These are phyloP conservation scores for Lepidostoma basale DNA, from an alignment of 1,140 invertebrate genomes.

Conservation along the genomic window DNA sequence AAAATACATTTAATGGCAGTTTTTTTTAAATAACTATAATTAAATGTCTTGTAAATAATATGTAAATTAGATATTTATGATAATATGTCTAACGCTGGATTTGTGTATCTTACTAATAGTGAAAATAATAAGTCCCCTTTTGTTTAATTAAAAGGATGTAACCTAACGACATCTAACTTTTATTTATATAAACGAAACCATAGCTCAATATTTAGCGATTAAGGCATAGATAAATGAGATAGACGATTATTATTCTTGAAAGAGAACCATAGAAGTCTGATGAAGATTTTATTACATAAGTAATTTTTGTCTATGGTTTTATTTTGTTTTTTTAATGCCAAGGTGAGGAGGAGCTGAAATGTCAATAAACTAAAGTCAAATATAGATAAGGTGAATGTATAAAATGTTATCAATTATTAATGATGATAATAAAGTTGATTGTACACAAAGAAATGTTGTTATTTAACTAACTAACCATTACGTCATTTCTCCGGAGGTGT, in stretches of 20 bases:
- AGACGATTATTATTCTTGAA: conserved; percentile 23
- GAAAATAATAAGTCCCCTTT: too few relatives aligned
- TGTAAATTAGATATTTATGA: too few relatives aligned
- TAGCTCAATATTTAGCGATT: conserved; percentile 13
- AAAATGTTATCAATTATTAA: conserved; percentile 23
- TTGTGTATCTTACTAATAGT: too few relatives aligned
- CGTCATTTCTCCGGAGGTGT: too few relatives aligned
- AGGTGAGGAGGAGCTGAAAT: not conserved
- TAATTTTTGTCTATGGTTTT: conserved; percentile 20
- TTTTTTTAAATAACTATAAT: too few relatives aligned
- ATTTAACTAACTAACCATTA: too few relatives aligned
- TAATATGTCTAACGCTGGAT: too few relatives aligned
- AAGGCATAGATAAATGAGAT: conserved; percentile 16
- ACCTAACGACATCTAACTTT: not conserved
- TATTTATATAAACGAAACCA: not conserved
- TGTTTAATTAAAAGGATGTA: too few relatives aligned
- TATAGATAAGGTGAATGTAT: conserved; percentile 16
- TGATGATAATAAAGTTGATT: conserved; percentile 27
- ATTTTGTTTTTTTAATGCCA: conserved; percentile 11
- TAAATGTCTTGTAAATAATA: too few relatives aligned
- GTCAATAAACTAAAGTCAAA: conserved; percentile 17
- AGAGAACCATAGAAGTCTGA: conserved; percentile 26
- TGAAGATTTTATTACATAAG: conserved; percentile 13
- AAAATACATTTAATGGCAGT: too few relatives aligned
- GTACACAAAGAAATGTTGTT: not conserved